Evolutionary conservation across 2,113 vertebrate genomes (phyloP).

Genomic region (Diphyllodes magnificus): DNA sequence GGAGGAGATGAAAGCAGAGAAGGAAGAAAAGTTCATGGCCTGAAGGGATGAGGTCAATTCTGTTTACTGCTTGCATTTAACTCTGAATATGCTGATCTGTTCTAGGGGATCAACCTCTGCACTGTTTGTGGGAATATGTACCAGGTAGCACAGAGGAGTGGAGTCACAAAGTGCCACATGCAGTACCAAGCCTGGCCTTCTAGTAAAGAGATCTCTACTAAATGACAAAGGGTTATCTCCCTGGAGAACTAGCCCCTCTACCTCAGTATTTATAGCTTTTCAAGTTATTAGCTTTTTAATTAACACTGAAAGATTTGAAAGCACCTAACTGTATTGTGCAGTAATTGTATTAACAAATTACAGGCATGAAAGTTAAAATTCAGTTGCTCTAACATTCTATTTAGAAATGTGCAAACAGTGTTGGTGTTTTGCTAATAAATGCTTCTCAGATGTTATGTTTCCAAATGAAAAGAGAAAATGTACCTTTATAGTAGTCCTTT

Average conservation of each 20-base stretch:
- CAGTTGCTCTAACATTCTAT: constrained; percentile 57
- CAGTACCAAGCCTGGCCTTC: background rate
- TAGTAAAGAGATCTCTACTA: constrained; percentile 10
- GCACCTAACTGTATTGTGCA: constrained; percentile 52
- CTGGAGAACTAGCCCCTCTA: background rate
- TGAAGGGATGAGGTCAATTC: background rate
- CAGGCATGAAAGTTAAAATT: constrained; percentile 66
- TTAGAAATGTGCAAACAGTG: constrained; percentile 65
- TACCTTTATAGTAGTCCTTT: constrained; percentile 50
- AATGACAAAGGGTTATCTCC: constrained; percentile 55
- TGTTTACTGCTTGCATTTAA: background rate
- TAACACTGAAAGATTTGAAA: constrained; percentile 69
- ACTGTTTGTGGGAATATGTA: background rate
- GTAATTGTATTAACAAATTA: constrained; percentile 72
- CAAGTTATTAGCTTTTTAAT: constrained; percentile 76
- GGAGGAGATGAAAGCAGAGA: background rate
- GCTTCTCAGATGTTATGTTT: constrained; percentile 58
- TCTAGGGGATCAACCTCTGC: background rate
- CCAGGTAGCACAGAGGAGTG: background rate
- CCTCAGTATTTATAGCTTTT: constrained; percentile 61
- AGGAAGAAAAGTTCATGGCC: background rate
- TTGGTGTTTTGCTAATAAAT: constrained; percentile 64
- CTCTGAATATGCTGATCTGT: background rate
- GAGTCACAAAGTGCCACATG: background rate
- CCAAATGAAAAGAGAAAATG: constrained; percentile 57